Conservation (phyloP, 2,797 vertebrate species). For the Furcifer pardalis region DNA sequence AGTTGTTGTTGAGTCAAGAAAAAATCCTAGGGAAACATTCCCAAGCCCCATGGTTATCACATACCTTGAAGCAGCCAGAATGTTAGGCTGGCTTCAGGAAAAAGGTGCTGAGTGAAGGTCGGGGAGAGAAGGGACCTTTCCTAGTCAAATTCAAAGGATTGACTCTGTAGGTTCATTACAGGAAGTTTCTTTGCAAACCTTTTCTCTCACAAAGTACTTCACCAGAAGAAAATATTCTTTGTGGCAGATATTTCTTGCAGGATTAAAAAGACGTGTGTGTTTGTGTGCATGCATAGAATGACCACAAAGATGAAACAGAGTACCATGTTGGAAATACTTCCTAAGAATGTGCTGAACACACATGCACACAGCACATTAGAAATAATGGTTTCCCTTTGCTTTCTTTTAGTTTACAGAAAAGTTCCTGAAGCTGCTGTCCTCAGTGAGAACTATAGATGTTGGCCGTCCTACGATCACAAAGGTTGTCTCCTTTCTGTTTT, state of each 20-base stretch:
- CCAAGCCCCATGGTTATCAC: too few relatives aligned
- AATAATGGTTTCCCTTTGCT: constrained; percentile 3
- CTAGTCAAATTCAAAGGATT: too few relatives aligned
- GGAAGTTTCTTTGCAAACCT: constrained; percentile 53
- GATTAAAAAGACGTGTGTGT: too few relatives aligned
- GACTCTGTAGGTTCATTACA: too few relatives aligned
- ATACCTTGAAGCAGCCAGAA: too few relatives aligned
- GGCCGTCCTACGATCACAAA: constrained; percentile 88
- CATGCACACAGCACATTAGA: constrained; percentile 24
- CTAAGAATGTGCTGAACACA: background rate
- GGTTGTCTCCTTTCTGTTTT: constrained; percentile 87
- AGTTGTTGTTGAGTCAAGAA: too few relatives aligned
- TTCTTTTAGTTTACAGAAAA: constrained; percentile 79
- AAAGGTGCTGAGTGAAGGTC: too few relatives aligned
- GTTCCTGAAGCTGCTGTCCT: constrained; percentile 76
- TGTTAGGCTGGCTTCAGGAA: too few relatives aligned
- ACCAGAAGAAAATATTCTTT: constrained; percentile 24
- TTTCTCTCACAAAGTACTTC: background rate
- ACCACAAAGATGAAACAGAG: background rate
- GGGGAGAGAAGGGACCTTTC: too few relatives aligned
- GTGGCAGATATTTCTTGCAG: background rate
- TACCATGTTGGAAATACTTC: background rate
- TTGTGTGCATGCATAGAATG: background rate
- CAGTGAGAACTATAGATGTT: constrained; percentile 86
- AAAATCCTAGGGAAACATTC: too few relatives aligned